These are phyloP conservation scores for Athetis lepigone DNA, from an alignment of 2,888 invertebrate genomes.

Conservation along the genomic window DNA sequence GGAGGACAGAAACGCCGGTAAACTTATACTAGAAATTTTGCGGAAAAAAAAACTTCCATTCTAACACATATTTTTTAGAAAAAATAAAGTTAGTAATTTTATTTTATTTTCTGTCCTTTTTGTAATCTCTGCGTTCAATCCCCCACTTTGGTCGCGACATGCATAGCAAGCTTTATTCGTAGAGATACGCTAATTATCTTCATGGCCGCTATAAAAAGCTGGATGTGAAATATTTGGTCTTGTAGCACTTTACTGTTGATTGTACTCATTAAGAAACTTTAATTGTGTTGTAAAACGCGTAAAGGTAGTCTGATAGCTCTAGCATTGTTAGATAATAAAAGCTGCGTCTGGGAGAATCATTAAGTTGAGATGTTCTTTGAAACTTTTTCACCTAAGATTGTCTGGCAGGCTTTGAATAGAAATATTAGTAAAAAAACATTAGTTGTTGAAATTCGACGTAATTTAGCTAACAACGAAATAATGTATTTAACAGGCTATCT, in stretches of 20 bases:
- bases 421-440: no score
- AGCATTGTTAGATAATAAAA: neutral
- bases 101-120: neutral
- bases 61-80: no score
- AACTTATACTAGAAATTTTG: no score
- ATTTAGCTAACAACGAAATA: no score
- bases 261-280: slow-evolving; percentile 32
- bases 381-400: no score
- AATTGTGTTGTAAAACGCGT: slow-evolving; percentile 18
- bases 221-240: slow-evolving; percentile 49
- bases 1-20: no score
- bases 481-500: no score
- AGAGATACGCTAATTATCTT: slow-evolving; percentile 58
- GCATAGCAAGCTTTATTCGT: slow-evolving; percentile 49
- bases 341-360: neutral
- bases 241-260: slow-evolving; percentile 48
- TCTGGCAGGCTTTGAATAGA: no score
- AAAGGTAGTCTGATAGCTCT: neutral
- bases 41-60: no score
- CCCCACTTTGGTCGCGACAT: slow-evolving; percentile 13
- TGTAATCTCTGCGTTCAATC: slow-evolving; percentile 10
- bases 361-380: no score
- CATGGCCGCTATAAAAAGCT: slow-evolving; percentile 48
- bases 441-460: no score
- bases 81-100: no score